Conservation (phyloP, 2,113 vertebrate species). For the Craseonycteris thonglongyai region DNA sequence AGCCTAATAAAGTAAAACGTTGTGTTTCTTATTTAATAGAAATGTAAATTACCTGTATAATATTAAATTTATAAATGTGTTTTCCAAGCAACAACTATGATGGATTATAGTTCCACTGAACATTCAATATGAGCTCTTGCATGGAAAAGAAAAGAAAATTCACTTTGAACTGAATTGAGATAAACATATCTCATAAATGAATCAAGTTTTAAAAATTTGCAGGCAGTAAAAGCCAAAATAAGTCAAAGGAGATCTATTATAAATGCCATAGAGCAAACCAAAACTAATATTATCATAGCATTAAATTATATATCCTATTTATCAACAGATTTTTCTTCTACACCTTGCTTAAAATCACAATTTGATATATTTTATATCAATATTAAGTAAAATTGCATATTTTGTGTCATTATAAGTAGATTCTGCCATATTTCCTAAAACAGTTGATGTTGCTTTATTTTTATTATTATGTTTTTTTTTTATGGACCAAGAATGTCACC, state of each 20-base stretch:
- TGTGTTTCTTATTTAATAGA: not conserved
- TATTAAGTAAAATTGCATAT: conserved; percentile 19
- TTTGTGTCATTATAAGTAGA: not conserved
- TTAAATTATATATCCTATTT: not conserved
- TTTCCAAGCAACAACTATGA: conserved; percentile 17
- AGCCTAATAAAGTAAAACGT: conserved; percentile 55
- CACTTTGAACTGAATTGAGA: conserved; percentile 55
- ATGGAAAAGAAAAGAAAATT: conserved; percentile 46
- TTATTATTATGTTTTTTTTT: too few species aligned
- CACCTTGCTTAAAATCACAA: not conserved
- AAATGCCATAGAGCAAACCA: not conserved
- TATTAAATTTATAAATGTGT: conserved; percentile 46
- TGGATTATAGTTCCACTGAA: conserved; percentile 18
- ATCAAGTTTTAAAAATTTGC: conserved; percentile 53
- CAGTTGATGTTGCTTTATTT: not conserved
- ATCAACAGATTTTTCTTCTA: conserved; percentile 9
- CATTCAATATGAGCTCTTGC: conserved; percentile 34
- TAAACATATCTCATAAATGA: conserved; percentile 47
- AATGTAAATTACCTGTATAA: conserved; percentile 33
- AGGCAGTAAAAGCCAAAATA: conserved; percentile 6
- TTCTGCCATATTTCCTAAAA: not conserved
- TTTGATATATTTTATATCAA: not conserved
- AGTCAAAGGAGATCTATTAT: conserved; percentile 13
- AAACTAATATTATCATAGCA: not conserved
- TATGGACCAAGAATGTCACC: not conserved